Percentiles rank a stretch among this genome's conserved stretches.
These are phyloP conservation scores for Tetramorium alpestre DNA, from an alignment of 1,140 invertebrate genomes.

Conservation along the genomic window DNA sequence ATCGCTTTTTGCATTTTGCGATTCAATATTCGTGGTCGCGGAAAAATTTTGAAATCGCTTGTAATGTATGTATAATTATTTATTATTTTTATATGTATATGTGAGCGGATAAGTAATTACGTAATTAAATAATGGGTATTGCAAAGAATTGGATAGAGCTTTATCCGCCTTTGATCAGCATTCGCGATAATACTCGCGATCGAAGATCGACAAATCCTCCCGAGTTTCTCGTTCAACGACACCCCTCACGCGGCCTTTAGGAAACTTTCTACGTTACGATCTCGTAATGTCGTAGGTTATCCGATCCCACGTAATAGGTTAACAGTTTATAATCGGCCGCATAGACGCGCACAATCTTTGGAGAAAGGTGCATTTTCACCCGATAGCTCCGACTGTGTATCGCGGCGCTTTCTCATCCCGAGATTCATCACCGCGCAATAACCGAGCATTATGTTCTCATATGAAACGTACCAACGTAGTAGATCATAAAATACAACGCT, in stretches of 20 bases:
- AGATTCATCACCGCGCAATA: conserved; percentile 2
- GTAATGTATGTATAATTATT: neutral
- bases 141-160: neutral
- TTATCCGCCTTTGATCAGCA: neutral
- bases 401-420: conserved; percentile 43
- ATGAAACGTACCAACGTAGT: conserved; percentile 7
- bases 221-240: neutral
- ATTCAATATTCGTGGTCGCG: neutral
- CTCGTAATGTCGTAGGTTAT: conserved; percentile 72
- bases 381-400: conserved; percentile 22
- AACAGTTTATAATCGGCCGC: conserved; percentile 74
- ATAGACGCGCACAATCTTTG: conserved; percentile 55
- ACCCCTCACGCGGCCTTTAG: conserved; percentile 49
- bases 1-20: neutral
- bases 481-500: neutral
- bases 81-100: neutral
- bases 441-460: neutral
- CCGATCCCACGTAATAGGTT: conserved; percentile 78
- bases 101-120: neutral
- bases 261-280: conserved; percentile 77
- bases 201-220: neutral
- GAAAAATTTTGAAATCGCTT: neutral
- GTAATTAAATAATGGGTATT: neutral
- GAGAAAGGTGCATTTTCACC: conserved; percentile 63
- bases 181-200: neutral